Evolutionary conservation across 2,888 invertebrate species (phyloP).

Genomic region (Caenorhabditis sulstoni): DNA sequence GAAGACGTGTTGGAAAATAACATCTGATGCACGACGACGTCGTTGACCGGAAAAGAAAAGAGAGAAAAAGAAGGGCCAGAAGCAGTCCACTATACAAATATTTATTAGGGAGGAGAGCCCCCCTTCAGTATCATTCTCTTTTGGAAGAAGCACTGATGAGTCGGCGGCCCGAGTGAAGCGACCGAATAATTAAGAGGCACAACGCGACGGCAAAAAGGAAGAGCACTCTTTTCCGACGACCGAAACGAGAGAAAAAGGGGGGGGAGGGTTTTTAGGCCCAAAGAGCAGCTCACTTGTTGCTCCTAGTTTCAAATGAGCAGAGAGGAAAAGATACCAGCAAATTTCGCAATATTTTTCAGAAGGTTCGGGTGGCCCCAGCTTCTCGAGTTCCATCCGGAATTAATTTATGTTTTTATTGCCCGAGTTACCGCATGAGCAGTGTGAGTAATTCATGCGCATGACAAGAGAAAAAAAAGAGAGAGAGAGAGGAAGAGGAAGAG

Average conservation of each 20-base stretch:
- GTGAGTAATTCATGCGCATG: conserved; percentile 11
- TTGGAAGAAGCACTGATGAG: conserved; percentile 42
- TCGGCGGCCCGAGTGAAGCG: conserved; percentile 45
- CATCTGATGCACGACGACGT: conserved; percentile 37
- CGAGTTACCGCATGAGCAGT: conserved; percentile 23
- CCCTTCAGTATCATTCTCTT: conserved; percentile 34
- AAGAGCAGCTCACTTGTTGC: conserved; percentile 26
- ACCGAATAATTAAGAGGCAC: conserved; percentile 56
- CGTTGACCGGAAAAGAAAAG: conserved; percentile 6
- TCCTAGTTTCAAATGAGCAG: no score
- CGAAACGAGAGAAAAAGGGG: conserved; percentile 18
- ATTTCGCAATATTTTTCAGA: conserved; percentile 40
- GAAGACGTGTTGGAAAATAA: conserved; percentile 45
- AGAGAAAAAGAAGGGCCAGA: background rate
- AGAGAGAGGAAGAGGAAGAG: background rate
- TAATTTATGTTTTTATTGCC: conserved; percentile 47
- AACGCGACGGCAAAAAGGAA: conserved; percentile 43
- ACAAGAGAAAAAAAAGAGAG: conserved; percentile 3
- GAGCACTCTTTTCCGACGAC: conserved; percentile 46
- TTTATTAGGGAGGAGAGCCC: conserved; percentile 34
- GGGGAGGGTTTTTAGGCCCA: conserved; percentile 33
- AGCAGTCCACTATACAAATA: conserved; percentile 39
- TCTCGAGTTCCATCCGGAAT: conserved; percentile 34
- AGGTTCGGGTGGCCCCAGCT: conserved; percentile 26
- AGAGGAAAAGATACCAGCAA: conserved; percentile 16